Percentiles rank a stretch among this genome's conserved stretches.
These are phyloP conservation scores for Melangyna quadrimaculata DNA, from an alignment of 2,888 invertebrate genomes.

Conservation along the genomic window DNA sequence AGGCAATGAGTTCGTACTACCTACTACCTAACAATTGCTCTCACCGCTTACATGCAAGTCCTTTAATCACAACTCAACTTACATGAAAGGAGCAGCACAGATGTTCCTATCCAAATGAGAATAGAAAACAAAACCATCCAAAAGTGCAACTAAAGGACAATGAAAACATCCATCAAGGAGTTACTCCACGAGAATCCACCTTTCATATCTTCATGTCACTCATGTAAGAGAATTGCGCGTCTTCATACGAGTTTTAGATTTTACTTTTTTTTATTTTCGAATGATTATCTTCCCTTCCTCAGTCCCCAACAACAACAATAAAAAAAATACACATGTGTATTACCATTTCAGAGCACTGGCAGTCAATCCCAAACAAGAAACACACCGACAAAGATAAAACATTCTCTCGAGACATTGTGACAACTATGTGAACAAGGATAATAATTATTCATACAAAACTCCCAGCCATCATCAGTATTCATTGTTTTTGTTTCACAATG, in stretches of 20 bases:
- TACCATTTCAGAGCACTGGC: conserved; percentile 9
- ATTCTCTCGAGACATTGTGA: conserved; percentile 67
- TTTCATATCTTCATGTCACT: conserved; percentile 42
- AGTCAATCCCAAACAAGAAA: conserved; percentile 19
- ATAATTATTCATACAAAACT: conserved; percentile 69
- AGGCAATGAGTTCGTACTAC: not conserved
- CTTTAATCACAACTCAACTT: not conserved
- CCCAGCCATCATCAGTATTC: conserved; percentile 70
- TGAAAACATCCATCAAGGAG: conserved; percentile 68
- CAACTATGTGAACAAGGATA: conserved; percentile 69
- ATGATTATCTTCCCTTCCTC: not conserved
- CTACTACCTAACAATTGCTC: not conserved
- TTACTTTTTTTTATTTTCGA: not conserved
- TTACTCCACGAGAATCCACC: not conserved
- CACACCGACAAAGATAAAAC: conserved; percentile 57
- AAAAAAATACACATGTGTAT: conserved; percentile 24
- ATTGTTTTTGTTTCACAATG: conserved; percentile 65
- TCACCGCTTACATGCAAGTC: not conserved
- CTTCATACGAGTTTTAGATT: conserved; percentile 41
- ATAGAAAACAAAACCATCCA: conserved; percentile 50
- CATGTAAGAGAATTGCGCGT: conserved; percentile 58
- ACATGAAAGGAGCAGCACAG: conserved; percentile 39
- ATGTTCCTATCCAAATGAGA: conserved; percentile 55
- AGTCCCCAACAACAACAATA: not conserved
- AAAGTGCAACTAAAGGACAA: conserved; percentile 67